Percentiles rank a stretch among this genome's conserved stretches.
Evolutionary conservation across 2,797 vertebrate species (phyloP).

Genomic region (Pyrocephalus nanus): DNA sequence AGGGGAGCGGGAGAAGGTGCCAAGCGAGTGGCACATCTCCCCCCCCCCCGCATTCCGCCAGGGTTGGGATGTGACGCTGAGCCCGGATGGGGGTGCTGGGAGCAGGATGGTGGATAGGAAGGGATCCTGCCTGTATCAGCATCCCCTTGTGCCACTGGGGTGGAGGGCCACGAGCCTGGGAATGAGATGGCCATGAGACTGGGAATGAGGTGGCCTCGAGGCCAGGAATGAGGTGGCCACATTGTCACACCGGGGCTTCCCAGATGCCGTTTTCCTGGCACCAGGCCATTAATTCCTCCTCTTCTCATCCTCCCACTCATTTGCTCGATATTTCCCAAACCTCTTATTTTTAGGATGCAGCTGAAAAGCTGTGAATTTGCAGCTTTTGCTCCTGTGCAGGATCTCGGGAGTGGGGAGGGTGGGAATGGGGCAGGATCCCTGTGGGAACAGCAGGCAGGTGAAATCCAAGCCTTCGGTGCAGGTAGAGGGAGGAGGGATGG

Average conservation of each 20-base stretch:
- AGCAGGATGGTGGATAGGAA: neutral
- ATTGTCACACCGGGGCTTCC: neutral
- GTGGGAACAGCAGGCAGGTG: neutral
- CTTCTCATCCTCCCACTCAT: constrained; percentile 70
- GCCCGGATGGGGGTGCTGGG: neutral
- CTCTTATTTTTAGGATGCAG: constrained; percentile 80
- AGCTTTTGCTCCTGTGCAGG: constrained; percentile 67
- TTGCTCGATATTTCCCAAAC: constrained; percentile 74
- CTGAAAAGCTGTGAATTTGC: constrained; percentile 76
- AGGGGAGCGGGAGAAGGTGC: neutral
- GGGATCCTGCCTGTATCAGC: neutral
- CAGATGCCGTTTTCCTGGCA: constrained; percentile 36
- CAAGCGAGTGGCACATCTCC: neutral
- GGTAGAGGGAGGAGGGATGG: neutral
- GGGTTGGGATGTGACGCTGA: neutral
- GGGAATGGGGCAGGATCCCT: neutral
- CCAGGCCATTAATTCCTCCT: constrained; percentile 69
- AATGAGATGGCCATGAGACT: neutral
- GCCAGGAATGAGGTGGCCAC: neutral
- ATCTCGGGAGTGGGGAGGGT: neutral
- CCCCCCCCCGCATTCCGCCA: fast-evolving
- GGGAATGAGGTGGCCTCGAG: neutral
- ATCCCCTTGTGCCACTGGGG: fast-evolving
- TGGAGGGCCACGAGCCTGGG: fast-evolving
- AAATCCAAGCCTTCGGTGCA: fast-evolving